Conservation (phyloP, 2,113 vertebrate species). For the Mesitornis unicolor region DNA sequence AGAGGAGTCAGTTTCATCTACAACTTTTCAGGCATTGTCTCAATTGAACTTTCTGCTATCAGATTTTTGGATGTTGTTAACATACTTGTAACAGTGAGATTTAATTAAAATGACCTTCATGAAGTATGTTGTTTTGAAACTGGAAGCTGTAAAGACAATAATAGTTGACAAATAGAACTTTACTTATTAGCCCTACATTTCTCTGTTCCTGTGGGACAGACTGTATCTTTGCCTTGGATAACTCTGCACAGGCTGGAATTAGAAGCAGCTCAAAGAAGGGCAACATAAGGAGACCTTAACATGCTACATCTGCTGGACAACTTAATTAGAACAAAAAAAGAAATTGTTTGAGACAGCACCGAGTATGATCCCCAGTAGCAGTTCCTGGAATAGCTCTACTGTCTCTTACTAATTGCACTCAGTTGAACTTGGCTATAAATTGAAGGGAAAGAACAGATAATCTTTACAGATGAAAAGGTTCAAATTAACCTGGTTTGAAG, state of each 20-base stretch:
- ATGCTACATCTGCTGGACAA: neutral
- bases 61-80: neutral
- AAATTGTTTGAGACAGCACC: neutral
- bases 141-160: neutral
- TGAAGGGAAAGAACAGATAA: neutral
- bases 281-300: constrained; percentile 7
- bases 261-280: neutral
- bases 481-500: neutral
- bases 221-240: neutral
- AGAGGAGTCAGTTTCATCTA: neutral
- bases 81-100: neutral
- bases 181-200: neutral
- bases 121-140: neutral
- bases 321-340: neutral
- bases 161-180: neutral
- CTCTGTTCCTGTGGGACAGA: neutral
- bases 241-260: neutral
- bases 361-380: neutral
- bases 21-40: neutral
- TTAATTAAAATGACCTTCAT: neutral
- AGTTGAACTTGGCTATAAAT: neutral
- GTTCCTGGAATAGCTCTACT: neutral
- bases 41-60: neutral
- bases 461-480: neutral
- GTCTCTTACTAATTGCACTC: neutral